These are phyloP conservation scores for Tromatobia lineatoria DNA, from an alignment of 2,888 invertebrate species.

Conservation along the genomic window DNA sequence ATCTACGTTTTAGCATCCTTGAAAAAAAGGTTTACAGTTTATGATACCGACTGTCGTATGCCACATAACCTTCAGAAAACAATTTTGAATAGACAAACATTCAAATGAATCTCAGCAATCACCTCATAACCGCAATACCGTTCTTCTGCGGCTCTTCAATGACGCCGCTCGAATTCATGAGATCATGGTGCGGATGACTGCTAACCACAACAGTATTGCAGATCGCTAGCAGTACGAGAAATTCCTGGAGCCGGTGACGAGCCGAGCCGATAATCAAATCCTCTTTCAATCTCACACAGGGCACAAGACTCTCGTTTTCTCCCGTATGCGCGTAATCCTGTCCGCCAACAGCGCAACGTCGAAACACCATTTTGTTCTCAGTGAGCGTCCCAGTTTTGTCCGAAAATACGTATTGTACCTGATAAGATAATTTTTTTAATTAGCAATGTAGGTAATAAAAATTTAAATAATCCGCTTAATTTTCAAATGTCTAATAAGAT, in stretches of 20 bases:
- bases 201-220: constrained; percentile 99
- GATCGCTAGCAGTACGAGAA: constrained; percentile 95
- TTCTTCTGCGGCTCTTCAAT: constrained; percentile 86
- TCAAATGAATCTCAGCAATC: constrained; percentile 27
- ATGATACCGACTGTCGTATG: too few relatives aligned
- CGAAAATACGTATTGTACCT: constrained; percentile 96
- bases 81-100: constrained; percentile 6
- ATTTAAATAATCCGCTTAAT: not conserved
- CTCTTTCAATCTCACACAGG: constrained; percentile 86
- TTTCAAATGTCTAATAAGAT: not conserved
- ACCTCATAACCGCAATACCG: constrained; percentile 77
- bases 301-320: constrained; percentile 88
- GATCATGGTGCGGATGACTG: constrained; percentile 91
- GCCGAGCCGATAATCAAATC: constrained; percentile 88
- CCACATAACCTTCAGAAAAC: not conserved
- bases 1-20: too few relatives aligned
- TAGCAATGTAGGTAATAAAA: not conserved
- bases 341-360: constrained; percentile 95
- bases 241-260: constrained; percentile 92
- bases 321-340: constrained; percentile 95
- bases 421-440: constrained; percentile 8
- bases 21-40: too few relatives aligned
- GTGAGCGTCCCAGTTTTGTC: constrained; percentile 99
- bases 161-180: constrained; percentile 90
- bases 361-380: constrained; percentile 99